Evolutionary conservation across 1,140 invertebrate genomes (phyloP).

Genomic region (Leptinotarsa undecemlineata): DNA sequence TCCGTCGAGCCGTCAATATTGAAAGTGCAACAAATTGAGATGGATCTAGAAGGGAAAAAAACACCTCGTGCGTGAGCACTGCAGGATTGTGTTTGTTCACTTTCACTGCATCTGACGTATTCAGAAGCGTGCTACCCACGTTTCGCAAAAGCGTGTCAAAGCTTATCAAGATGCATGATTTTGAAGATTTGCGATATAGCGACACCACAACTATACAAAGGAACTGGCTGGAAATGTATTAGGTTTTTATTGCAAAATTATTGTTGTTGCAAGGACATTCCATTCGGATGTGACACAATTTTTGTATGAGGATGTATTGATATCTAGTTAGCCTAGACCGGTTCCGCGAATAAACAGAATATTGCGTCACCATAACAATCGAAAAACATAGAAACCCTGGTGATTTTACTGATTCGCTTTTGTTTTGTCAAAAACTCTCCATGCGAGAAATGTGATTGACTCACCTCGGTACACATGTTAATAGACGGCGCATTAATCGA

Average conservation of each 20-base stretch:
- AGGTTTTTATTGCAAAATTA: no score
- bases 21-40: constrained; percentile 13
- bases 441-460: no score
- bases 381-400: no score
- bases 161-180: constrained; percentile 15
- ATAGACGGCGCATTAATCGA: no score
- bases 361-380: no score
- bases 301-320: neutral
- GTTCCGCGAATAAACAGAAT: no score
- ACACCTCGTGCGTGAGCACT: neutral
- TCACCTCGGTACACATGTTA: no score
- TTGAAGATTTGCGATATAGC: neutral
- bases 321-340: no score
- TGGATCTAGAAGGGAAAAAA: constrained; percentile 1
- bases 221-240: no score
- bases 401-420: no score
- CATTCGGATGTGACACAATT: neutral
- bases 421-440: no score
- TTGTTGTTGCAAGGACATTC: neutral
- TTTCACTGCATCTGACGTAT: constrained; percentile 1
- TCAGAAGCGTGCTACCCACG: constrained; percentile 2
- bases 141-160: constrained; percentile 1
- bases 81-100: neutral
- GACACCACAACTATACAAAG: neutral
- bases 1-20: neutral